Evolutionary conservation across 2,797 vertebrate species (phyloP).

Genomic region (Hipposideros larvatus): DNA sequence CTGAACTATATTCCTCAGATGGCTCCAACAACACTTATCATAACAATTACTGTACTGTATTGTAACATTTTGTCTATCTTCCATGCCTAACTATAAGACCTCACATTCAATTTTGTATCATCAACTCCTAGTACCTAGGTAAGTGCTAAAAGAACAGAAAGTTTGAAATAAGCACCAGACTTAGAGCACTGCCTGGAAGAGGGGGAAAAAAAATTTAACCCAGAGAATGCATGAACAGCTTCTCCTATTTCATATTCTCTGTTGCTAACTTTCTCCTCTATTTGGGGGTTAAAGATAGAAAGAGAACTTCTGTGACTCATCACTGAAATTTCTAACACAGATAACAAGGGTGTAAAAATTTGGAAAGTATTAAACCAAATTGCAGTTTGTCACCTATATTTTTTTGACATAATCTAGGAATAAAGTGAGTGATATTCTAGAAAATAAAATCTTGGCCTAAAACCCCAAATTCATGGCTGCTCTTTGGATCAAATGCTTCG

Average conservation of each 20-base stretch:
- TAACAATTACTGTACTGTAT: neutral
- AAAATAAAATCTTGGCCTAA: constrained; percentile 52
- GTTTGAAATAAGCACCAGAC: constrained; percentile 29
- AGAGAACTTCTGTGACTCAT: neutral
- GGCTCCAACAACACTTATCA: neutral
- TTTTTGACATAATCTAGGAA: constrained; percentile 16
- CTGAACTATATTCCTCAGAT: neutral
- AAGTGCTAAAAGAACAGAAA: neutral
- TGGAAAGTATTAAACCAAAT: constrained; percentile 19
- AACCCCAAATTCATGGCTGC: neutral
- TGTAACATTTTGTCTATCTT: constrained; percentile 25
- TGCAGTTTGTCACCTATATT: neutral
- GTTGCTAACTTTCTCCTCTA: neutral
- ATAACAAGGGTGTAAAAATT: neutral
- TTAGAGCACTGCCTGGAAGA: neutral
- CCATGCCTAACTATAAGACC: neutral
- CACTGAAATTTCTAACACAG: neutral
- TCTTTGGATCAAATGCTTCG: neutral
- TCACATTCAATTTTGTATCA: neutral
- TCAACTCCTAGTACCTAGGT: neutral
- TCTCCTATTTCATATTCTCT: neutral
- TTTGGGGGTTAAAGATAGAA: neutral
- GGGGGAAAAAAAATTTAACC: neutral
- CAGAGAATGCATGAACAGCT: neutral
- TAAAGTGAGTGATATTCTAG: neutral